Base-by-base conservation (phyloP, 1,140 invertebrate species). In the Hyles vespertilio region DNA sequence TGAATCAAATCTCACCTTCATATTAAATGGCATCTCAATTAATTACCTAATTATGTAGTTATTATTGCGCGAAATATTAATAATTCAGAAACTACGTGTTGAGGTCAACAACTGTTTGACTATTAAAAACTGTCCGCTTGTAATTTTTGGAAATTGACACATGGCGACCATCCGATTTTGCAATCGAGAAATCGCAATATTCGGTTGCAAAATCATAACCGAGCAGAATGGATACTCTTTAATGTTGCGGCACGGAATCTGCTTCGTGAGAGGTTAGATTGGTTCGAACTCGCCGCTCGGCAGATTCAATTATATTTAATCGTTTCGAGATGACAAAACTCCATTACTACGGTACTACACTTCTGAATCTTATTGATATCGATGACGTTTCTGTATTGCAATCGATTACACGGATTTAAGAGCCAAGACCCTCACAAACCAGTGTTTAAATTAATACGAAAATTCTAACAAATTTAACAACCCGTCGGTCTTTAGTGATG, bases 231-330 rank as follows among this genome's bases (percentile, higher is more conserved):
- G 65, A 72, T 76, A 71, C 61, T 70, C 68, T 69, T 68, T 65
- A 59, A 54, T 65, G 63, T 72, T 79, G 77, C 77, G 61, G 70
- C 70, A 72, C 67, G 56, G 65, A 74, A 74, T 72, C 61, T 57
- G 57, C 70, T 70, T 70, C 74, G 75, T 76, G 77, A 79, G 76
- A 79, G 65, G 69, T 77, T 77, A 69, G 67, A 72, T 71, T 63
- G 67, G 63, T 65, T 56, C 64, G 61, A 72, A 72, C 63, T 67
- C 70, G 71, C 70, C 59, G 66, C 68, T 70, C 67, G 61, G 61
- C 58, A 61, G 65, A 74, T 78, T 79, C 77, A 77, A 81, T 81
- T 81, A 78, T 68, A 67, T 75, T 77, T 72, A 69, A 76, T 67
- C 58, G 66, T 65, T 34, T 46, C 61, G 56, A 59, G 61, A 73